phyloP scores from a whole-genome alignment of 2,888 invertebrate species.

The Agrotis puta region DNA sequence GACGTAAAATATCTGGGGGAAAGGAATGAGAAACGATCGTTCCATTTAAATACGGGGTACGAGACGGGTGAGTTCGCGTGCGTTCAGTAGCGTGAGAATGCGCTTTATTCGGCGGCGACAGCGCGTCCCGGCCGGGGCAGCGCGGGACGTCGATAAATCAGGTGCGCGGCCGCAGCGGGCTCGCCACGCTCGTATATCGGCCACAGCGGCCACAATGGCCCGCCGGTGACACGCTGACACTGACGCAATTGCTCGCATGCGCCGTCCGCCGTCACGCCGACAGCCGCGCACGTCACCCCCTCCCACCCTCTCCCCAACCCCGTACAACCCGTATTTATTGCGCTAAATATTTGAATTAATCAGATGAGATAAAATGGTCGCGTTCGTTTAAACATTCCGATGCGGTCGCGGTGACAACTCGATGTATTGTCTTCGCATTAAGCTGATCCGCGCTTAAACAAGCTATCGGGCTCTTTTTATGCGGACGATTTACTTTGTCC shows the following conservation, averaged over 20 bases:
- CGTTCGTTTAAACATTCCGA: conserved; percentile 88
- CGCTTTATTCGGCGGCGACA: conserved; percentile 88
- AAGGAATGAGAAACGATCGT: conserved; percentile 90
- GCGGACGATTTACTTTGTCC: conserved; percentile 66
- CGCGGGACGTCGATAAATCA: conserved; percentile 89
- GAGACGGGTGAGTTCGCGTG: conserved; percentile 89
- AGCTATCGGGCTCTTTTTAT: conserved; percentile 80
- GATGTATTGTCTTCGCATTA: conserved; percentile 89
- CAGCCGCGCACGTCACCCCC: conserved; percentile 75
- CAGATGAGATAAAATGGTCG: conserved; percentile 90
- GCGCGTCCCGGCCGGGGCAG: conserved; percentile 77
- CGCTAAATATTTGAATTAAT: conserved; percentile 91
- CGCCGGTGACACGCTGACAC: conserved; percentile 85
- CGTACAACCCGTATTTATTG: conserved; percentile 85
- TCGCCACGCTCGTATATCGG: conserved; percentile 81
- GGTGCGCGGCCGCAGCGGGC: conserved; percentile 79
- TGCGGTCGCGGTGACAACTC: conserved; percentile 89
- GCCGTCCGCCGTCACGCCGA: conserved; percentile 79
- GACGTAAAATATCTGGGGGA: conserved; percentile 91
- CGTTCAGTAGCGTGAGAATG: conserved; percentile 91
- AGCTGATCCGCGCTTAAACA: conserved; percentile 78
- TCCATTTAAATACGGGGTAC: conserved; percentile 88
- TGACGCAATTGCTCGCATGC: conserved; percentile 88
- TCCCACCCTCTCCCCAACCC: conserved; percentile 70
- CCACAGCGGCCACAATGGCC: conserved; percentile 84